Evolutionary conservation across 2,113 vertebrate species (phyloP), one percentile per base, ranked within the genome.

Genomic region (Alosa alosa): DNA sequence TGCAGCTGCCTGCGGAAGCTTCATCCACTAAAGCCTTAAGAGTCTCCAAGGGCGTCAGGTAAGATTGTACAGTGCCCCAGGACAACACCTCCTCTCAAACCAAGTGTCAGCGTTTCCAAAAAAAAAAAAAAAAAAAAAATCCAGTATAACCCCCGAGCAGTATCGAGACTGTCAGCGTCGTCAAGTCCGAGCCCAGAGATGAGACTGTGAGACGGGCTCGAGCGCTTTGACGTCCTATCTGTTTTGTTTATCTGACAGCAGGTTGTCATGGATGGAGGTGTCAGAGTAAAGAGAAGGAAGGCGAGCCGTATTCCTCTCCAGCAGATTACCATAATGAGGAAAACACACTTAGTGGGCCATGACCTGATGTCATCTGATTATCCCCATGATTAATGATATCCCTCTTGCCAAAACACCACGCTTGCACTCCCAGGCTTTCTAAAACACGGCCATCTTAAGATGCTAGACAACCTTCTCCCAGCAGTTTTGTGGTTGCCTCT

Each of bases 251-350:
- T 91, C 92, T 88, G 93, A 91, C 85, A 91, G 90, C 84, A 90
- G 91, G 90, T 91, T 95, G 94, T 95, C 95, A 94, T 89, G 92
- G 91, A 93, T 91, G 91, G 86, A 93, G 91, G 91, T 94, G 94
- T 94, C 93, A 95, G 94, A 94, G 89, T 91, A 86, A 89, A 89
- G 89, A 86, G 85, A 87, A 88, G 87, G 82, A 20, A 84, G 68
- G 84, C 85, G 91, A 94, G 93, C 93, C 93, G 91, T 95, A 97
- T 93, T 95, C 95, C 96, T 97, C 96, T 97, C 96, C 95, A 93
- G 95, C 94, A 89, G 93, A 99, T 99, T 98, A 99, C 96, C 97
- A 99, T 99, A 98, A 97, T 97, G 98, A 98, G 97, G 96, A 97
- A 98, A 98, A 97, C 96, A 97, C 97, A 96, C 92, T 99, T 98